Evolutionary conservation across 2,888 invertebrate genomes (phyloP).

Genomic region (Eutolmus rufibarbis): DNA sequence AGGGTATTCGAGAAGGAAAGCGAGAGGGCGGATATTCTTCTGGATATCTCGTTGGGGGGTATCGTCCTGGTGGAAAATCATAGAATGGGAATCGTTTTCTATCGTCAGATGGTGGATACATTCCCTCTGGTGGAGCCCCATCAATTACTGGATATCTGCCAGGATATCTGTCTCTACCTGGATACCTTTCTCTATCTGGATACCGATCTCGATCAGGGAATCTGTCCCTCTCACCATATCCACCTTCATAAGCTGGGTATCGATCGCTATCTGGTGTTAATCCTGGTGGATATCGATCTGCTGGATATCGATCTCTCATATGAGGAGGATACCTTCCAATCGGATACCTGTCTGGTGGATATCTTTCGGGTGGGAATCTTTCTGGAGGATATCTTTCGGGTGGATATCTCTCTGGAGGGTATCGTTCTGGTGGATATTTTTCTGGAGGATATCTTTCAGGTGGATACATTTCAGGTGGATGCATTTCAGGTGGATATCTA

Average conservation of each 20-base stretch:
- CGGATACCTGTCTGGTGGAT: constrained; percentile 49
- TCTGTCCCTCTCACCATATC: background rate
- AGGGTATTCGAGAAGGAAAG: constrained; percentile 55
- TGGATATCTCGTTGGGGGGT: constrained; percentile 56
- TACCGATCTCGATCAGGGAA: background rate
- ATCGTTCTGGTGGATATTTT: constrained; percentile 59
- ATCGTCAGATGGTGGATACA: constrained; percentile 50
- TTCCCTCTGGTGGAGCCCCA: constrained; percentile 45
- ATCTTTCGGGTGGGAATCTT: constrained; percentile 58
- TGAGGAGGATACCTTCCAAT: constrained; percentile 53
- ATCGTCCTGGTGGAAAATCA: constrained; percentile 53
- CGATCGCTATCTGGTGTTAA: constrained; percentile 50
- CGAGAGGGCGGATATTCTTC: constrained; percentile 55
- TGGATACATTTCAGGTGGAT: constrained; percentile 54
- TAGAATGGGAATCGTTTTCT: constrained; percentile 52
- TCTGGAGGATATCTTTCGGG: constrained; percentile 59
- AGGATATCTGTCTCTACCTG: constrained; percentile 11
- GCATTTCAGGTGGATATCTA: constrained; percentile 56
- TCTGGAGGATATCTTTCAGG: constrained; percentile 57
- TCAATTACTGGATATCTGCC: constrained; percentile 43
- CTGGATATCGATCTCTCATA: constrained; percentile 63
- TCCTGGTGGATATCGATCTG: constrained; percentile 47
- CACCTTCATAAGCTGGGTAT: constrained; percentile 51
- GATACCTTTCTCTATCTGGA: constrained; percentile 21
- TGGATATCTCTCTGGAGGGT: constrained; percentile 65